phyloP scores from a whole-genome alignment of 2,113 vertebrate species.

The Athene noctua region DNA sequence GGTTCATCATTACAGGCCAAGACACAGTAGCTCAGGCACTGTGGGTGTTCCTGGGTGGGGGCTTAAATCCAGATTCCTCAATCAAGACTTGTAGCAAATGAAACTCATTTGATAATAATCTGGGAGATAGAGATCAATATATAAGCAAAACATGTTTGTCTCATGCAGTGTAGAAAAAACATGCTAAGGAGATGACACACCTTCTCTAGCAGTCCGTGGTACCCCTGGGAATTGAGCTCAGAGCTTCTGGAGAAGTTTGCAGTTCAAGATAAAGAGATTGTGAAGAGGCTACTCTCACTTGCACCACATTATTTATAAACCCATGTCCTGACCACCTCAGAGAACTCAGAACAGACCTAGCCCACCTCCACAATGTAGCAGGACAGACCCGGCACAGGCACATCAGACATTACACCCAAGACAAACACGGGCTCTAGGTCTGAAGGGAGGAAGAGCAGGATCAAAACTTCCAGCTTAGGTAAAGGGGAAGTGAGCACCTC shows the following conservation, averaged over 20 bases:
- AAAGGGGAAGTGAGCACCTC: background rate
- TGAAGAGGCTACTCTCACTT: background rate
- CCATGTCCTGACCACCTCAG: background rate
- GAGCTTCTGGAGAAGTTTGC: background rate
- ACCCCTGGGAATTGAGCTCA: background rate
- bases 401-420: background rate
- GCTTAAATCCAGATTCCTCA: background rate
- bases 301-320: background rate
- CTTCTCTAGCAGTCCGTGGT: background rate
- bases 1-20: background rate
- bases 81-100: background rate
- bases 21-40: background rate
- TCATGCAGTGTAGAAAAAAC: background rate
- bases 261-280: background rate
- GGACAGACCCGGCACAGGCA: background rate
- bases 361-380: rapidly evolving
- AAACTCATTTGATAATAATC: background rate
- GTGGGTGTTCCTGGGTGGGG: background rate
- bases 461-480: background rate
- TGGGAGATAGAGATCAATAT: background rate
- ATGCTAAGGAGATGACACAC: background rate
- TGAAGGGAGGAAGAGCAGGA: background rate
- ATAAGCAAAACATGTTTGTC: conserved; percentile 1
- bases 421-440: rapidly evolving
- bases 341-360: background rate